These are phyloP conservation scores for Hypolimnas misippus DNA, from an alignment of 2,888 invertebrate species.

Conservation along the genomic window DNA sequence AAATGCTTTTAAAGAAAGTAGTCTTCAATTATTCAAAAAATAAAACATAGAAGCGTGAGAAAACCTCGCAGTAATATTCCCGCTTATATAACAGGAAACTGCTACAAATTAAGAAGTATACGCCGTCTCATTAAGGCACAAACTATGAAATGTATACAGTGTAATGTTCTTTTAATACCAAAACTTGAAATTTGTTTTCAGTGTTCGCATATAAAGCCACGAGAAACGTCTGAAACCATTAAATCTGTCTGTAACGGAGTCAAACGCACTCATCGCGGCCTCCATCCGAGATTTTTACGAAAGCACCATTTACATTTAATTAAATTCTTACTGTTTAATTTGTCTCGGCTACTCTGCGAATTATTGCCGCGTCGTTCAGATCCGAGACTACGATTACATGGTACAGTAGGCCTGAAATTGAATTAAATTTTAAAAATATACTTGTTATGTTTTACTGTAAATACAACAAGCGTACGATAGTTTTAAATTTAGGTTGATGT, in stretches of 20 bases:
- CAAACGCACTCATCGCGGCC: constrained; percentile 33
- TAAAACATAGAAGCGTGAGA: too few species aligned
- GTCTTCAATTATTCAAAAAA: too few species aligned
- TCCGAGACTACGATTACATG: constrained; percentile 33
- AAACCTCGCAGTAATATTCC: too few species aligned
- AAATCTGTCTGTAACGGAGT: constrained; percentile 25
- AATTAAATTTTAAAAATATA: neutral
- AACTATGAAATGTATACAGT: neutral
- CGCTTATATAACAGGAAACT: too few species aligned
- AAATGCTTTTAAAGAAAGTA: too few species aligned
- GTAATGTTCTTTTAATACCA: neutral
- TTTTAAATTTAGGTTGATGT: too few species aligned
- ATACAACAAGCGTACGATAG: too few species aligned
- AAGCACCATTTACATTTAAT: constrained; percentile 77
- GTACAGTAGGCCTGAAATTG: constrained; percentile 14
- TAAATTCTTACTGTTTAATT: constrained; percentile 80
- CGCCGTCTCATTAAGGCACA: too few species aligned
- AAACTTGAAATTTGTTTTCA: neutral
- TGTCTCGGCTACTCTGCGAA: constrained; percentile 68
- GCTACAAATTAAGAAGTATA: too few species aligned
- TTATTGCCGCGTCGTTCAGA: constrained; percentile 62
- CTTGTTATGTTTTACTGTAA: too few species aligned
- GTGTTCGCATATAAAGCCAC: neutral
- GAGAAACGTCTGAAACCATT: constrained; percentile 13
- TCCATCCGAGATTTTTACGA: constrained; percentile 67